Evolutionary conservation across 2,888 invertebrate species (phyloP).

Genomic region (Allolobophora icterica): DNA sequence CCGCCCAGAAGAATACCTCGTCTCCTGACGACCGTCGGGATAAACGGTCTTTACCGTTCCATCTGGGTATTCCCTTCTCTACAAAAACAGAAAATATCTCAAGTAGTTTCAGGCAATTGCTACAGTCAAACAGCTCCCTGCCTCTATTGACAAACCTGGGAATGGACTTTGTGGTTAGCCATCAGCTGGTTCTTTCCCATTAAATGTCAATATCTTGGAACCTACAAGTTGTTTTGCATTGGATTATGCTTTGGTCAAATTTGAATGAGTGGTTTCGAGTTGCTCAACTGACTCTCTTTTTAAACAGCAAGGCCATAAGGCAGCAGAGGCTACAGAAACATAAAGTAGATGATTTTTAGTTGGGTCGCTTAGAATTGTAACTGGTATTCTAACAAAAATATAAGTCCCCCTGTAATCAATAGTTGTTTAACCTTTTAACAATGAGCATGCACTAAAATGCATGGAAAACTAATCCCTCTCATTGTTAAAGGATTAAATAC

Average conservation of each 20-base stretch:
- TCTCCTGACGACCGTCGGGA: slow-evolving; percentile 86
- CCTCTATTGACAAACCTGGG: neutral
- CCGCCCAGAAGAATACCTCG: slow-evolving; percentile 86
- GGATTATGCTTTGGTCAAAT: neutral
- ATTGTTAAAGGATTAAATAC: too few relatives aligned
- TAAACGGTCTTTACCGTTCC: slow-evolving; percentile 89
- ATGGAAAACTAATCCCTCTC: too few relatives aligned
- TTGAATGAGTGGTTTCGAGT: neutral
- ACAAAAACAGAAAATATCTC: slow-evolving; percentile 44
- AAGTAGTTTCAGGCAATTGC: neutral
- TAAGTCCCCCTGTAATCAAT: neutral
- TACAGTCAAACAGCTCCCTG: neutral
- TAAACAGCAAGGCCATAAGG: neutral
- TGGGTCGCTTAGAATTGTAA: neutral
- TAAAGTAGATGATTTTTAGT: neutral
- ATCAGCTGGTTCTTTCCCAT: too few relatives aligned
- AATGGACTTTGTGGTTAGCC: too few relatives aligned
- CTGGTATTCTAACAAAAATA: neutral
- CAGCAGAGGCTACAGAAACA: neutral
- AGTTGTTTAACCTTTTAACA: too few relatives aligned
- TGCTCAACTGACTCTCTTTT: neutral
- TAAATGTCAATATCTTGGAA: neutral
- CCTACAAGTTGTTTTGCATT: neutral
- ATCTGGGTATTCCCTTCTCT: slow-evolving; percentile 89
- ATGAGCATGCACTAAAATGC: too few relatives aligned